These are phyloP conservation scores for Halichoerus grypus DNA, from an alignment of 2,113 vertebrate genomes.

Conservation along the genomic window DNA sequence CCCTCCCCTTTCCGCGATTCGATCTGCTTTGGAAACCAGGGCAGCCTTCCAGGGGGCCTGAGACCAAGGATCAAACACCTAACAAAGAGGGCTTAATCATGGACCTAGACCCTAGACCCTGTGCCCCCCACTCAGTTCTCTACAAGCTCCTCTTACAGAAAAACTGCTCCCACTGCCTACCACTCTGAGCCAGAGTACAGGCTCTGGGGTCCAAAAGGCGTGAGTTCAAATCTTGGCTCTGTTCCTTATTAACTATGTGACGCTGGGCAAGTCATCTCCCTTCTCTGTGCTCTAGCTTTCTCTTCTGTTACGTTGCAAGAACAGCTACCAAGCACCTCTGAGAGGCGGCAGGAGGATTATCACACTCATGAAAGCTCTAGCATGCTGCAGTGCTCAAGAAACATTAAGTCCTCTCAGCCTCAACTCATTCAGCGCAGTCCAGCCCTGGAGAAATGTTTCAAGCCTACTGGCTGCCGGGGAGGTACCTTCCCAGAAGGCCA, in stretches of 20 bases:
- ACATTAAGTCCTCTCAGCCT: neutral
- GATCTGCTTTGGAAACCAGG: neutral
- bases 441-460: neutral
- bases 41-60: neutral
- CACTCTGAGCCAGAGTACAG: neutral
- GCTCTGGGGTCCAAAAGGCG: neutral
- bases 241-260: neutral
- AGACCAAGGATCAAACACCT: slow-evolving; percentile 32
- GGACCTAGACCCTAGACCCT: neutral
- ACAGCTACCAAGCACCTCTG: neutral
- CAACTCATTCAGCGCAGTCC: neutral
- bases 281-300: neutral
- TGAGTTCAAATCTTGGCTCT: neutral
- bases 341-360: neutral
- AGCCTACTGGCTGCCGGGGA: neutral
- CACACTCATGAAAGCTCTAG: neutral
- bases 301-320: neutral
- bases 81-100: neutral
- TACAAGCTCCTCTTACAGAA: neutral
- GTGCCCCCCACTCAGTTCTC: neutral
- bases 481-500: neutral
- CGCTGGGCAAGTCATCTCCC: neutral
- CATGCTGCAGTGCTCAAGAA: neutral
- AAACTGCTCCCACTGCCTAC: neutral
- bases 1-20: neutral